A percentile compares a stretch with the other conserved stretches of the same genome.
Conservation (phyloP, 23 tunicate species). For the Styela plicata region DNA sequence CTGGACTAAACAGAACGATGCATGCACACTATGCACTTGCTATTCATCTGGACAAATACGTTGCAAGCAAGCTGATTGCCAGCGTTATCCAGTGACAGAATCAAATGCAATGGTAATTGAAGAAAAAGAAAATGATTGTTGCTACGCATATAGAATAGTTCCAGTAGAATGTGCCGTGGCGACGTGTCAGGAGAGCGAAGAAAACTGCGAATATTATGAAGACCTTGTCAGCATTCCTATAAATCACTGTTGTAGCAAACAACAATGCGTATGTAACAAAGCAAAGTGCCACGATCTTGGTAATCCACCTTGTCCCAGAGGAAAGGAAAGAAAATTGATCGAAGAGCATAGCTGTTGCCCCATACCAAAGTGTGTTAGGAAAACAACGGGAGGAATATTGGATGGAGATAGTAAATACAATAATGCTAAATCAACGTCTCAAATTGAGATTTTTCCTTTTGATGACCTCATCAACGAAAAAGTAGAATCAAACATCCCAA, state of each 20-base stretch:
- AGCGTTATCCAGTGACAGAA: constrained; percentile 2
- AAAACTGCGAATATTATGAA: constrained; percentile 23
- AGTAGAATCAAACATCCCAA: too few relatives aligned
- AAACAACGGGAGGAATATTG: too few relatives aligned
- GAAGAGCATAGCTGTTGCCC: constrained; percentile 54
- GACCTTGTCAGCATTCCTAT: constrained; percentile 17
- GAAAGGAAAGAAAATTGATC: constrained; percentile 26
- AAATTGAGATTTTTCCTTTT: too few relatives aligned
- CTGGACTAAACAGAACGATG: constrained; percentile 57
- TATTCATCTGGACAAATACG: constrained; percentile 8
- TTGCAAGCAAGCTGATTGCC: constrained; percentile 6
- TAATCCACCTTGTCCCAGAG: constrained; percentile 57
- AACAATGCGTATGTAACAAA: constrained; percentile 40
- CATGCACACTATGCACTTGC: constrained; percentile 34
- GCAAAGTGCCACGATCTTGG: constrained; percentile 60
- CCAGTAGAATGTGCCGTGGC: constrained; percentile 8
- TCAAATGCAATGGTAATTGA: neutral
- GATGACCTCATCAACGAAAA: too few relatives aligned
- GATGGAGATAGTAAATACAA: too few relatives aligned
- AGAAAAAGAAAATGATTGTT: constrained; percentile 25
- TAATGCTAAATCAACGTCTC: too few relatives aligned
- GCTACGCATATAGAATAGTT: constrained; percentile 20
- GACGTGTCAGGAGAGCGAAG: neutral
- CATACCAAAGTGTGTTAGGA: constrained; percentile 61
- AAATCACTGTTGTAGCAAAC: constrained; percentile 29